Base-by-base conservation (phyloP, 1,140 invertebrate species). In the Sycophaga agraensis region DNA sequence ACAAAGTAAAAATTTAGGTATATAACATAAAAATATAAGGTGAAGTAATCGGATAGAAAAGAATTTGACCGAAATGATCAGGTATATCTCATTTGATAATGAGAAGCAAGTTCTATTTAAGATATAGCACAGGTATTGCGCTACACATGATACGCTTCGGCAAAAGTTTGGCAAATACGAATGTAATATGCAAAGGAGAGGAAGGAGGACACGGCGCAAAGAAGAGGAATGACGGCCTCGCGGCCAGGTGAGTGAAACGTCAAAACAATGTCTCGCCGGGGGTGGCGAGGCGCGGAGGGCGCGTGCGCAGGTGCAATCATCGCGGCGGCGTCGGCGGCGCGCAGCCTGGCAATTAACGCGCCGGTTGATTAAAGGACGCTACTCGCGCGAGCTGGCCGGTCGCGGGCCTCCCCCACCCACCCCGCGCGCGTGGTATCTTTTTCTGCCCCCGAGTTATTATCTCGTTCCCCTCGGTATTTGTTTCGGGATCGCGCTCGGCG, bases 361-460 rank as follows among this genome's bases (percentile, higher is more conserved):
- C 37, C n/a, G n/a, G n/a, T n/a, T 50, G 35, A 62, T 62, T 62
- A 56, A 62, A 50, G 45, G 53, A 50, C 43, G 58, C 35, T 26
- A 39, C 43, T 21, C 55, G 22, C 48, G 37, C 55, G 43, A n/a
- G n/a, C n/a, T n/a, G n/a, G n/a, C n/a, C n/a, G n/a, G n/a, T n/a
- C n/a, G n/a, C n/a, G n/a, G n/a, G n/a, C n/a, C n/a, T n/a, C n/a
- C 19, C 31, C 6, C 43, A 17, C 12, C 28, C 21, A 35, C 11
- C 11, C 19, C 17, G n/a, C 16, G 11, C 31, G 17, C 31, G 46
- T n/a, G 11, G n/a, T n/a, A n/a, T 59, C 56, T 48, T 45, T 37
- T 53, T 28, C 31, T n/a, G 24, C 42, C 42, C 34, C 51, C 45
- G 17, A 50, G 45, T 63, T 63, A 63, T 58, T 63, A 58, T 53